A percentile compares a stretch with the other conserved stretches of the same genome.
Conservation (phyloP, 2,888 invertebrate genomes). For the Limulus polyphemus region DNA sequence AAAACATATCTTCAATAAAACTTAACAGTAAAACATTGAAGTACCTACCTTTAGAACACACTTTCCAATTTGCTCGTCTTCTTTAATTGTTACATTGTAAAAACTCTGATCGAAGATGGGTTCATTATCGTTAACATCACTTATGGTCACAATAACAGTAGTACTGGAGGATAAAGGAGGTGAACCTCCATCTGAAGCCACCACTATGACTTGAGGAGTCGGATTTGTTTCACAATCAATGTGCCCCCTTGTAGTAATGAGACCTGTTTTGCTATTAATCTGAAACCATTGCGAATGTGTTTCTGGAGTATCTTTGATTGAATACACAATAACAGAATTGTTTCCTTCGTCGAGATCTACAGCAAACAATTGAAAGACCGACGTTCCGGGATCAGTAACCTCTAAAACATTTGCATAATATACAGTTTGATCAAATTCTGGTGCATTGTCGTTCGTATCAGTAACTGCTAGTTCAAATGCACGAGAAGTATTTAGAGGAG, state of each 20-base stretch:
- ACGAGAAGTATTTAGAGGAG: conserved; percentile 69
- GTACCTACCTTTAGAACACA: conserved; percentile 84
- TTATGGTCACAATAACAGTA: conserved; percentile 71
- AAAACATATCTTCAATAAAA: too few relatives aligned
- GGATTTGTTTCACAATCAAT: conserved; percentile 93
- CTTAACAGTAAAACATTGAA: too few relatives aligned
- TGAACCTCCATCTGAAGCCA: conserved; percentile 72
- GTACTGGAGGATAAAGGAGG: conserved; percentile 67
- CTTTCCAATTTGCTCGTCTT: conserved; percentile 73
- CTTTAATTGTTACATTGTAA: conserved; percentile 82
- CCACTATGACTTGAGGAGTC: conserved; percentile 68
- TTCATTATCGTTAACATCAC: conserved; percentile 90
- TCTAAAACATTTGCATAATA: conserved; percentile 87
- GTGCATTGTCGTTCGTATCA: conserved; percentile 90
- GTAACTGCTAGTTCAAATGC: conserved; percentile 73
- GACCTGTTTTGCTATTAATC: conserved; percentile 73
- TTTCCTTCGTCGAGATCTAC: conserved; percentile 73
- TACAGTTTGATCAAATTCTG: conserved; percentile 59
- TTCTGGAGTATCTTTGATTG: conserved; percentile 51
- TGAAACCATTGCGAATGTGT: conserved; percentile 73
- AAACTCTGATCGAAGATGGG: conserved; percentile 93
- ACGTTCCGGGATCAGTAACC: conserved; percentile 80
- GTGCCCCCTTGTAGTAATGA: conserved; percentile 71
- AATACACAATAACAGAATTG: conserved; percentile 74
- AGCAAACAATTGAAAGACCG: conserved; percentile 71